Base-by-base conservation (phyloP, 2,888 invertebrate species). In the Eudiplozoon nipponicum region DNA sequence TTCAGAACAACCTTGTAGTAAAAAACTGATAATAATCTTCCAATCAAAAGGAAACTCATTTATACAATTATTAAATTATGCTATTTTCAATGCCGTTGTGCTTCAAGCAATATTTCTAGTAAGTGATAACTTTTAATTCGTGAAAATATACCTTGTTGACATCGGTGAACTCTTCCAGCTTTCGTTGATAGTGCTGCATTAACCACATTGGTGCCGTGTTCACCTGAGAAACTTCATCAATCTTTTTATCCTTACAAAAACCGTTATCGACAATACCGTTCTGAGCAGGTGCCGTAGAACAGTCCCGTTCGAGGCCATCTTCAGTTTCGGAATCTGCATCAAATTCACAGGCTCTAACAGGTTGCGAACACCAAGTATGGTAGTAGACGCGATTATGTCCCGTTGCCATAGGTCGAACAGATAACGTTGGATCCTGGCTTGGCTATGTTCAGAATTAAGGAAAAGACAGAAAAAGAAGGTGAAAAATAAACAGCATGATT, bases 151-250 rank as follows among this genome's bases (percentile, higher is more conserved):
- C 41, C 52, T 78, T 81, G 56, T 90, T 90, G n/a, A 90, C 86
- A 58, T 90, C 90, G 1, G 81, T 81, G 59, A 90, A 90, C 53
- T 90, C 86, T 55, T 90, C 84, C 39, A 90, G 81, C 19, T 44
- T 44, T 2, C 44, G 29, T 3, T 19, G 20, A 29, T 45, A 45
- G 34, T 45, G 18, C 26, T 31, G 28, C 31, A 73, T 71, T 39
- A 86, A 63, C 86, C 86, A 90, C 46, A 74, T 68, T 0, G 84
- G n/a, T n/a, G n/a, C n/a, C n/a, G n/a, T n/a, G n/a, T n/a, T n/a
- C n/a, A n/a, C n/a, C 46, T 74, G 68, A 0, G 84, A 81, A 60
- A 81, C 80, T 26, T 74, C 74, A n/a, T n/a, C n/a, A n/a, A n/a
- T n/a, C n/a, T n/a, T n/a, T n/a, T n/a, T n/a, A n/a, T n/a, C n/a